phyloP scores from a whole-genome alignment of 2,113 vertebrate species.

The Speoplatyrhinus poulsoni region DNA sequence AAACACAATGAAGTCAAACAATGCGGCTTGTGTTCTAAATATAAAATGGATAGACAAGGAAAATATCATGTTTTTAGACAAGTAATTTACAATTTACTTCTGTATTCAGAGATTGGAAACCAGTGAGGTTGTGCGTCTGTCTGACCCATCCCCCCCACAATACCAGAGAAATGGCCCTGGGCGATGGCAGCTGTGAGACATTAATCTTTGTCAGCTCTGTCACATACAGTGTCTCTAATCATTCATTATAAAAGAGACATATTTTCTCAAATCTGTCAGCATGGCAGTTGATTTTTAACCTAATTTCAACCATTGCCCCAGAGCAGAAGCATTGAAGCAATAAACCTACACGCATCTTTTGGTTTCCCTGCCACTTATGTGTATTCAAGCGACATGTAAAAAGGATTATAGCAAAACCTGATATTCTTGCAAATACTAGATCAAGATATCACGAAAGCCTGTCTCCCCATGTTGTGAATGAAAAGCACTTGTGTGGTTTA shows the following conservation, averaged over 20 bases:
- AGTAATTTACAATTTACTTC: constrained; percentile 38
- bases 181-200: constrained; percentile 61
- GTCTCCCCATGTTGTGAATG: constrained; percentile 57
- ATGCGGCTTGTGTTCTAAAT: neutral
- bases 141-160: constrained; percentile 27
- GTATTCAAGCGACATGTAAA: constrained; percentile 63
- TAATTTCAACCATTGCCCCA: constrained; percentile 53
- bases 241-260: constrained; percentile 49
- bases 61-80: constrained; percentile 20
- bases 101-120: constrained; percentile 32
- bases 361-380: constrained; percentile 47
- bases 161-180: constrained; percentile 45
- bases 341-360: constrained; percentile 55
- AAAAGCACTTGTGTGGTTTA: constrained; percentile 73
- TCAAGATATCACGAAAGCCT: constrained; percentile 65
- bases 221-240: constrained; percentile 47
- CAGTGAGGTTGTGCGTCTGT: constrained; percentile 44
- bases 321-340: constrained; percentile 33
- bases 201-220: constrained; percentile 61
- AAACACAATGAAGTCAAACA: constrained; percentile 6
- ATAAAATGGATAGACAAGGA: constrained; percentile 36
- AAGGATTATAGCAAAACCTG: constrained; percentile 58
- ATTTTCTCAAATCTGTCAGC: constrained; percentile 45
- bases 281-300: constrained; percentile 34
- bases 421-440: constrained; percentile 69